These are phyloP conservation scores for Blera fallax DNA, from an alignment of 2,888 invertebrate genomes.

Conservation along the genomic window DNA sequence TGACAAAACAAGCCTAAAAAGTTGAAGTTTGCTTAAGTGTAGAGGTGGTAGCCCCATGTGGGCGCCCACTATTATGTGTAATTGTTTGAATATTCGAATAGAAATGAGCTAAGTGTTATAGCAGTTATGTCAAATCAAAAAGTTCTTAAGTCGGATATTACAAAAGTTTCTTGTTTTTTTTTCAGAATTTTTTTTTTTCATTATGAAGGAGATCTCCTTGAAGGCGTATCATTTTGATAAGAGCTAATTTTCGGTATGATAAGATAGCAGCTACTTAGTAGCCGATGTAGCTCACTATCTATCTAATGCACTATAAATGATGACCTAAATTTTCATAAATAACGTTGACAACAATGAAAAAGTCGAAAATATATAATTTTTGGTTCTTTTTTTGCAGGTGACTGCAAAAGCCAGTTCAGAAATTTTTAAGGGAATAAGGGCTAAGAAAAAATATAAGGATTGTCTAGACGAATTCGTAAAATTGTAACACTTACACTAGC, in stretches of 20 bases:
- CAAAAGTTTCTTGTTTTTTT: too few species aligned
- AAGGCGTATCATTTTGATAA: constrained; percentile 26
- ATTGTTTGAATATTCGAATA: neutral
- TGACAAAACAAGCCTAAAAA: neutral
- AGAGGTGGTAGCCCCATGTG: neutral
- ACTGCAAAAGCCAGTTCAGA: too few species aligned
- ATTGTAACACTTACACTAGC: too few species aligned
- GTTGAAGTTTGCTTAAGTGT: neutral
- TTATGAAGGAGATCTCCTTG: too few species aligned
- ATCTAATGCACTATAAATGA: constrained; percentile 10
- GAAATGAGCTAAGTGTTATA: neutral
- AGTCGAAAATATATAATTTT: neutral
- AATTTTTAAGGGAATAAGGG: too few species aligned
- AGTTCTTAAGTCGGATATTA: too few species aligned
- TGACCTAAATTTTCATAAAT: constrained; percentile 41
- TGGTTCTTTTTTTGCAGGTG: neutral
- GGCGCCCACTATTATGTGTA: neutral
- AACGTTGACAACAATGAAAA: constrained; percentile 16
- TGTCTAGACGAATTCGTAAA: too few species aligned
- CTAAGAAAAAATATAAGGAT: too few species aligned
- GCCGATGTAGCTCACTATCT: neutral
- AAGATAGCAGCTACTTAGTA: constrained; percentile 38
- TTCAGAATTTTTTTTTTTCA: neutral
- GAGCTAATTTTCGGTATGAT: constrained; percentile 29
- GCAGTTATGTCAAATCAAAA: too few species aligned